Percentiles rank a stretch among this genome's conserved stretches.
Conservation (phyloP, 1,140 invertebrate species). For the Drosophila melanica region DNA sequence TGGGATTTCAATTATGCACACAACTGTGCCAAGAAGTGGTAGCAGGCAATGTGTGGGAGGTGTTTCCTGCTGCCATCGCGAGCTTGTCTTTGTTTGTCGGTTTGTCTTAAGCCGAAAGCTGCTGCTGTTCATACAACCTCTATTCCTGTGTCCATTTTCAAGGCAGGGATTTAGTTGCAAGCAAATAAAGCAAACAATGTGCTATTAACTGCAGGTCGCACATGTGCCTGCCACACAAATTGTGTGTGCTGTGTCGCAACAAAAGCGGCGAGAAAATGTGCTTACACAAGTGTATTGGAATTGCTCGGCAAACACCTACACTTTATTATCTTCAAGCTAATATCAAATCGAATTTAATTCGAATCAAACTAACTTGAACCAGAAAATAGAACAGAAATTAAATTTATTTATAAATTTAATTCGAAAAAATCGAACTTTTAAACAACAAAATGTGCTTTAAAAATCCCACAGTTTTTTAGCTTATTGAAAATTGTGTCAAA, state of each 20-base stretch:
- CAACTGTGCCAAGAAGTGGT: constrained; percentile 45
- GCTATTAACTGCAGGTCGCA: constrained; percentile 37
- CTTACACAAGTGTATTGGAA: not conserved
- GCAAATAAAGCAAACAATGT: constrained; percentile 46
- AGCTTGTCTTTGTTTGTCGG: not conserved
- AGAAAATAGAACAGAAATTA: too few relatives aligned
- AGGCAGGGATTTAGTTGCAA: constrained; percentile 36
- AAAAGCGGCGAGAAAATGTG: not conserved
- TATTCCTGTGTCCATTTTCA: constrained; percentile 38
- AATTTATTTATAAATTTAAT: too few relatives aligned
- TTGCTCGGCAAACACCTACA: not conserved
- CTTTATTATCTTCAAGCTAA: too few relatives aligned
- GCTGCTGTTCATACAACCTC: constrained; percentile 11
- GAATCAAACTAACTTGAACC: too few relatives aligned
- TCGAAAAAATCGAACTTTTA: too few relatives aligned
- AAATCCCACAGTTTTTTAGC: too few relatives aligned
- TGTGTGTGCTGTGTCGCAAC: not conserved
- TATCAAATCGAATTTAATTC: too few relatives aligned
- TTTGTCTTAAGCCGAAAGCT: constrained; percentile 44
- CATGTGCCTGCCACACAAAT: constrained; percentile 17
- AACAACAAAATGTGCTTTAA: too few relatives aligned
- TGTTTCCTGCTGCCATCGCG: constrained; percentile 5
- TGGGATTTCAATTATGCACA: constrained; percentile 70
- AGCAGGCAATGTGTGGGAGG: not conserved
- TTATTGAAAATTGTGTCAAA: too few relatives aligned